Conservation (phyloP, 2,888 invertebrate genomes). For the Zonitis immaculata region DNA sequence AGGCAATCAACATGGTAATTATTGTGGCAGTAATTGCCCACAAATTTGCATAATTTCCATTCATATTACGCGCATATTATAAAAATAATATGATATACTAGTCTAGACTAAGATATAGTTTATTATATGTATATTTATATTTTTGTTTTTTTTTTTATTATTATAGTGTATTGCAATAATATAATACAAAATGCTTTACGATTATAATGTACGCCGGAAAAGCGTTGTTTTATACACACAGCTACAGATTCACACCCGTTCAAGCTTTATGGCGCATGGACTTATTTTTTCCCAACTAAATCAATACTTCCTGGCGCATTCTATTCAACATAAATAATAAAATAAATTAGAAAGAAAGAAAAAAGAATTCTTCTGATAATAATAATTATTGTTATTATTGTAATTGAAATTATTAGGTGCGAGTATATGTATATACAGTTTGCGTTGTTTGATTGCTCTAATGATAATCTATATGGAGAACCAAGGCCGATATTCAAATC, state of each 20-base stretch:
- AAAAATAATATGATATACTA: not conserved
- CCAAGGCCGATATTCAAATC: not conserved
- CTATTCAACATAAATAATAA: slow-evolving; percentile 25
- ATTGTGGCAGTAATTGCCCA: not conserved
- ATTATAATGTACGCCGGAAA: slow-evolving; percentile 24
- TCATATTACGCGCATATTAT: not conserved
- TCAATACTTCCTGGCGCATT: slow-evolving; percentile 41
- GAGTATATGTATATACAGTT: no score
- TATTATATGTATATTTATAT: no score
- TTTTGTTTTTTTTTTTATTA: no score
- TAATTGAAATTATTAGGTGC: no score
- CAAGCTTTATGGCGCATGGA: slow-evolving; percentile 47
- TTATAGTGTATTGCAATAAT: not conserved
- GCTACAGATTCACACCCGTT: slow-evolving; percentile 36
- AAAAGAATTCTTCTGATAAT: not conserved
- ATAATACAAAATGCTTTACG: not conserved
- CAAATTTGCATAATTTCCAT: not conserved
- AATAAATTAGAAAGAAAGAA: slow-evolving; percentile 1
- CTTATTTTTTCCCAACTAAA: slow-evolving; percentile 47
- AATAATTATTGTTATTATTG: no score
- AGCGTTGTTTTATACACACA: slow-evolving; percentile 40
- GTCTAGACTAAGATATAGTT: not conserved
- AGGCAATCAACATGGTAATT: not conserved
- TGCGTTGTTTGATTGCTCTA: no score
- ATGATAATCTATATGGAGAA: no score